phyloP scores from a whole-genome alignment of 2,113 vertebrate species.

The Bubo scandiacus region DNA sequence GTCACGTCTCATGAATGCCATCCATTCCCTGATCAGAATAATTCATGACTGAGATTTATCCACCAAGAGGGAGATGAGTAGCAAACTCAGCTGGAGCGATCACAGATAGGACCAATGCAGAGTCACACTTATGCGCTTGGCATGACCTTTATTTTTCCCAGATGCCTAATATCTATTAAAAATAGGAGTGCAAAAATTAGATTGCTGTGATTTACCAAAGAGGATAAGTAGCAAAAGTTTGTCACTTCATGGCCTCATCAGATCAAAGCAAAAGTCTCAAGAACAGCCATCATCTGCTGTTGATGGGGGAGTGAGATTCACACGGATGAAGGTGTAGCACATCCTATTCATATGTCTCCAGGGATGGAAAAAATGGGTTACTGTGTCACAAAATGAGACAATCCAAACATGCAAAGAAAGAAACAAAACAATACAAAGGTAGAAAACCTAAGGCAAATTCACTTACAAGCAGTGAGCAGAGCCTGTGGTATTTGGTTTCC shows the following conservation, averaged over 20 bases:
- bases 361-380: not conserved
- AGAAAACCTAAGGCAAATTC: not conserved
- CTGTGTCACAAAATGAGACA: not conserved
- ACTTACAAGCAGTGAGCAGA: not conserved
- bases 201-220: not conserved
- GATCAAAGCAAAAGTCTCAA: not conserved
- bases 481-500: not conserved
- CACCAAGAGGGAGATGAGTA: not conserved
- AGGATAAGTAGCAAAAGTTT: not conserved
- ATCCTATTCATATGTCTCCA: not conserved
- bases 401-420: not conserved
- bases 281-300: not conserved
- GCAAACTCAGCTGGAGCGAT: not conserved
- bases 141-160: not conserved
- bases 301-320: not conserved
- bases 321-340: not conserved
- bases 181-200: not conserved
- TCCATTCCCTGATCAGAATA: not conserved
- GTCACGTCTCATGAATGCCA: rapidly evolving
- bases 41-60: not conserved
- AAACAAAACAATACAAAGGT: not conserved
- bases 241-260: not conserved
- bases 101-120: not conserved
- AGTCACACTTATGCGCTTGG: not conserved
- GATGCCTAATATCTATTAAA: not conserved